Evolutionary conservation across 2,797 vertebrate species (phyloP), one percentile per base, ranked within the genome.

Genomic region (Muscicapa striata): DNA sequence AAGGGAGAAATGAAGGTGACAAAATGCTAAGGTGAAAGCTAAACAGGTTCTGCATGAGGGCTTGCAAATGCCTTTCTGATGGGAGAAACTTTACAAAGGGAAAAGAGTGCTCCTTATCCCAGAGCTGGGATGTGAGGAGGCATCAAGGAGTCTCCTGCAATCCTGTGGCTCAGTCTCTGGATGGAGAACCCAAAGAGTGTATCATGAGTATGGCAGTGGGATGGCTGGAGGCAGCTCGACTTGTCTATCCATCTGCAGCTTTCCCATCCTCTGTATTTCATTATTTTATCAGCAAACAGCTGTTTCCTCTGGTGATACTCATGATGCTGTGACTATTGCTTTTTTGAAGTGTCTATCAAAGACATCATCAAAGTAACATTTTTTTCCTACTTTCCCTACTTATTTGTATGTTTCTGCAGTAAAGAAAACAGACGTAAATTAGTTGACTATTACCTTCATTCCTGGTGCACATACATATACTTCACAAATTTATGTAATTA

Each of bases 131-230:
- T 5, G 3, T 0, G 14, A 64, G n/a, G 19, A 83, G 30, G 38
- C 0, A 0, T 24, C 0, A 0, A 72, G 38, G 18, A 6, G 0
- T 13, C 41, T 4, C 0, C 30, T 87, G 55, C 9, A 19, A 29
- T 64, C 30, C 32, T 57, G 66, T 52, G 23, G 27, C 17, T 88
- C 49, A 1, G 0, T 43, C 23, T 24, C 5, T 6, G n/a, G 10
- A 40, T n/a, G 43, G 11, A 76, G 51, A 73, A 6, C 13, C 15
- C 20, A 13, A 83, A 61, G 4, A 11, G 16, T 3, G 4, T 36
- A 16, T 58, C 19, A 9, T 5, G 43, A 38, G 4, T 5, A 22
- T 6, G 18, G 46, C 46, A 84, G 11, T 6, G 6, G 32, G 19
- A 36, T 36, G 29, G 10, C 64, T 84, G 46, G 22, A 43, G 24